Evolutionary conservation across 1,140 invertebrate species (phyloP).

Genomic region (Stratiolaelaps scimitus): DNA sequence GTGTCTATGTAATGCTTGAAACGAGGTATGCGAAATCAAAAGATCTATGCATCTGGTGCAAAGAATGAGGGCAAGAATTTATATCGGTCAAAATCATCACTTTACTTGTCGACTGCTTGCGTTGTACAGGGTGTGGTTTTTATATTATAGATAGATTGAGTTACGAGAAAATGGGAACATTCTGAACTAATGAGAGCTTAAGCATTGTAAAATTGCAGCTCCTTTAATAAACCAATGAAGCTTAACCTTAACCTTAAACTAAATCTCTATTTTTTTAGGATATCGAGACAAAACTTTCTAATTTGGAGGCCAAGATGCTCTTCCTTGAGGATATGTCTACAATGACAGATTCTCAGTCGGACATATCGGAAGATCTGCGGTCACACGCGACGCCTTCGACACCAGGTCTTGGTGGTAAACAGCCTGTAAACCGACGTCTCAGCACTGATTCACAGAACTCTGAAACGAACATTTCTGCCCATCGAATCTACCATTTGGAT

Average conservation of each 20-base stretch:
- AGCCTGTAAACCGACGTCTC: constrained; percentile 12
- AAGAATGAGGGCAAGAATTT: too few relatives aligned
- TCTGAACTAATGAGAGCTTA: too few relatives aligned
- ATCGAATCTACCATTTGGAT: neutral
- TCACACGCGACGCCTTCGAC: neutral
- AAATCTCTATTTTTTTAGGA: constrained; percentile 22
- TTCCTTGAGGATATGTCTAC: constrained; percentile 16
- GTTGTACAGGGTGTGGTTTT: too few relatives aligned
- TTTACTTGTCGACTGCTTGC: too few relatives aligned
- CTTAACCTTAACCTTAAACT: too few relatives aligned
- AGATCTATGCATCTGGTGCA: too few relatives aligned
- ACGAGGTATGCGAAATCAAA: too few relatives aligned
- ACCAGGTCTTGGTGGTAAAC: neutral
- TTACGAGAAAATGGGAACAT: constrained; percentile 1
- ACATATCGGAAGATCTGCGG: constrained; percentile 11
- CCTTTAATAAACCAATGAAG: too few relatives aligned
- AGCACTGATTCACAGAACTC: constrained; percentile 26
- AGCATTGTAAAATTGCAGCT: too few relatives aligned
- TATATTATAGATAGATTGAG: neutral
- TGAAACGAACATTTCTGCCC: neutral
- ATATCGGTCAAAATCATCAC: too few relatives aligned
- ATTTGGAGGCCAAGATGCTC: constrained; percentile 21
- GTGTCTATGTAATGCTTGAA: too few relatives aligned
- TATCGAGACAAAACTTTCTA: constrained; percentile 21
- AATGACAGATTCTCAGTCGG: constrained; percentile 17